These are phyloP conservation scores for Drosophila pullipes DNA, from an alignment of 2,888 invertebrate genomes.

Conservation along the genomic window DNA sequence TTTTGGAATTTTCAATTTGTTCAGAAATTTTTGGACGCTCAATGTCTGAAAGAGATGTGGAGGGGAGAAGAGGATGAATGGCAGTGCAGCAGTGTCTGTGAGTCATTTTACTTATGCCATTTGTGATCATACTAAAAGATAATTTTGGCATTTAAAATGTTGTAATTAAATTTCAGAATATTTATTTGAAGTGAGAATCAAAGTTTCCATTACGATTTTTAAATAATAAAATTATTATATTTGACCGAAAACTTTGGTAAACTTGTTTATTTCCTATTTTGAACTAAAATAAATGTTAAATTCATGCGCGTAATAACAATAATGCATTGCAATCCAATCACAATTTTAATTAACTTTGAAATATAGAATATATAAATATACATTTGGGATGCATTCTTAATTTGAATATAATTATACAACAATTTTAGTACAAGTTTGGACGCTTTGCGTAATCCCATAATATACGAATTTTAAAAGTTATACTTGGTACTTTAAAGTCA, in stretches of 20 bases:
- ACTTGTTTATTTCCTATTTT: not conserved
- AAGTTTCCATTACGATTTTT: not conserved
- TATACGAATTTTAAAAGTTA: not conserved
- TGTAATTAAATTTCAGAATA: not conserved
- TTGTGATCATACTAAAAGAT: slow-evolving; percentile 21
- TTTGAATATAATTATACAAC: not conserved
- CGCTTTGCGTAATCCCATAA: not conserved
- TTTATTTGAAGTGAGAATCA: not conserved
- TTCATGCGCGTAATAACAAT: not conserved
- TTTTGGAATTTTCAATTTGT: slow-evolving; percentile 81
- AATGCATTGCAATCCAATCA: not conserved
- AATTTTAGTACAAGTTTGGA: not conserved
- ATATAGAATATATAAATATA: not conserved
- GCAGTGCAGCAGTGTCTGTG: not conserved
- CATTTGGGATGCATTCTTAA: not conserved
- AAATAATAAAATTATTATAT: not conserved
- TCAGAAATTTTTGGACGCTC: slow-evolving; percentile 71
- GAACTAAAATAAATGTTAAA: not conserved
- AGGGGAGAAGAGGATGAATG: not conserved
- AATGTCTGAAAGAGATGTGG: slow-evolving; percentile 25
- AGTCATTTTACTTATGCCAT: slow-evolving; percentile 26
- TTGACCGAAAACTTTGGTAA: not conserved
- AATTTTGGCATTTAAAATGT: not conserved
- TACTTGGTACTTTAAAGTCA: not conserved
- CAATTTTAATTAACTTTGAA: not conserved